Percentiles rank a stretch among this genome's conserved stretches.
phyloP scores from a whole-genome alignment of 35 echinoderm and acorn worm species.

The Ophiothrix spiculata region DNA sequence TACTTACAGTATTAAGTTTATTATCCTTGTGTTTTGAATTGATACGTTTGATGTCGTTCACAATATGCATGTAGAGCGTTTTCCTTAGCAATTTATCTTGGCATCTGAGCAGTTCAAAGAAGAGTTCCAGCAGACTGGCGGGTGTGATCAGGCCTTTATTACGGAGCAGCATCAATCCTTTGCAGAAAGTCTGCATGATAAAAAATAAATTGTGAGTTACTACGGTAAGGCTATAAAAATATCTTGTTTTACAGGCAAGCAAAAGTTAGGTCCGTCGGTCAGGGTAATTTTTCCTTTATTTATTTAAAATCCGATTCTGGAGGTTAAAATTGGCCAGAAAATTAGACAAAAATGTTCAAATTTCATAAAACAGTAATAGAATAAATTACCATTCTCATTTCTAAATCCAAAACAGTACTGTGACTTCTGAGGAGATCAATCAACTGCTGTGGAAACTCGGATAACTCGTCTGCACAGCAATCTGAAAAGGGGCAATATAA shows the following conservation, averaged over 20 bases:
- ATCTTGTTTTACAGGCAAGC: no score
- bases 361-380: no score
- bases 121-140: conserved; percentile 82
- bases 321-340: no score
- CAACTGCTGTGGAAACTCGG: conserved; percentile 75
- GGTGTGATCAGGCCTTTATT: conserved; percentile 88
- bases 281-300: no score
- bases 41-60: conserved; percentile 87
- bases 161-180: conserved; percentile 80
- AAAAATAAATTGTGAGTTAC: not conserved
- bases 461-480: conserved; percentile 77
- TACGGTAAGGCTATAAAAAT: not conserved
- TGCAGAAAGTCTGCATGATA: conserved; percentile 64
- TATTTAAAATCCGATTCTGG: no score
- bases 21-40: conserved; percentile 97
- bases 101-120: conserved; percentile 95
- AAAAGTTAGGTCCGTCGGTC: no score
- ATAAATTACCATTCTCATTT: conserved; percentile 93
- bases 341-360: no score
- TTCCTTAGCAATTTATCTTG: conserved; percentile 80
- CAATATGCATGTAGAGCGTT: conserved; percentile 82
- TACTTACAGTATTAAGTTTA: conserved; percentile 94
- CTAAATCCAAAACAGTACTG: conserved; percentile 75
- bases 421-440: conserved; percentile 81
- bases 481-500: conserved; percentile 76